Evolutionary conservation across 1,140 invertebrate species (phyloP), one percentile per base, ranked within the genome.

Genomic region (Ostrea edulis): DNA sequence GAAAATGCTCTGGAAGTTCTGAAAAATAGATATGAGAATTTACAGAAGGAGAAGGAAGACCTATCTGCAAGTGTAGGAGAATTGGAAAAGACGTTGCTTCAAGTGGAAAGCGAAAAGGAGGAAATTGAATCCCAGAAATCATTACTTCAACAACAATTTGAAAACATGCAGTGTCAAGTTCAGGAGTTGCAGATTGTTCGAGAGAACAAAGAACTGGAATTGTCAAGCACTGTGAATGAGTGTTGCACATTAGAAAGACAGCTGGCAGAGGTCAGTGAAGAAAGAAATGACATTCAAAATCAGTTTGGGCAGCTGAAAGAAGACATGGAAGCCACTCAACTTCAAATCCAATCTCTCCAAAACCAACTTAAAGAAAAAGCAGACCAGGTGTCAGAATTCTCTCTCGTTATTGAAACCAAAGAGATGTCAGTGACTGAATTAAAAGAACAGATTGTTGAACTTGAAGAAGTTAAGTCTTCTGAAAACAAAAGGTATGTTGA

Each of bases 171-270:
- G 11, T 82, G 82, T 14, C 35, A 88, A 2, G 35, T 87, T 29
- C 25, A 84, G 22, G 85, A 90, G 17, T 81, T 77, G 62, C 17
- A 22, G 51, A 68, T 82, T 22, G 85, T 88, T 12, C 55, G 86
- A 35, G 77, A 88, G 20, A 58, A 88, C 14, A 51, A 87, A 2
- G 71, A 89, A 44, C 35, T 62, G 51, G 55, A 86, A 17, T 71
- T 81, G 9, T 20, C n/a, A 58, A 44, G 12, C 55, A 20, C 29
- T n/a, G 25, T 55, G 53, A 62, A 22, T 14, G 88, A 91, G 82
- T 82, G 71, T 44, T 51, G n/a, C 44, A 65, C 90, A 53, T 58
- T 90, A 71, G 89, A 92, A 20, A 82, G 83, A 84, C 85, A 87
- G 55, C 81, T 90, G 51, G 84, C 88, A 77, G 82, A 84, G 12